Evolutionary conservation across 2,113 vertebrate genomes (phyloP).

Genomic region (Tonatia bakeri): DNA sequence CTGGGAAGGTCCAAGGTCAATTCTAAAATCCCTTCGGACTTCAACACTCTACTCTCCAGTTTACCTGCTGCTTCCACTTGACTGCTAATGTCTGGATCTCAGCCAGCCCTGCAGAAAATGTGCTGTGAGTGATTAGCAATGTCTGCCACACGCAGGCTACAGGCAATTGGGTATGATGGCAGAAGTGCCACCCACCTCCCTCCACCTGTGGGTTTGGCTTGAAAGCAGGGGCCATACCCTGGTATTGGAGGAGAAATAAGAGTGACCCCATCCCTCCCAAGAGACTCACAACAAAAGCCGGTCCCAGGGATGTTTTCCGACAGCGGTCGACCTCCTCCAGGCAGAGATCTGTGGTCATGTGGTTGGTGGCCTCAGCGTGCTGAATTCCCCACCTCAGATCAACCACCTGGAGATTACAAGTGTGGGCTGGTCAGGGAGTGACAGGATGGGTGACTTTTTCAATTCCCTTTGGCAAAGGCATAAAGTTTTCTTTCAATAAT

Average conservation of each 20-base stretch:
- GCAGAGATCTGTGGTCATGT: constrained; percentile 80
- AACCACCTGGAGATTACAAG: constrained; percentile 77
- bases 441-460: not conserved
- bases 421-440: not conserved
- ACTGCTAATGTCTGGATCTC: not conserved
- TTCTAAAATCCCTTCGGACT: not conserved
- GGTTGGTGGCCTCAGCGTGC: constrained; percentile 67
- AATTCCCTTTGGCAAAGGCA: not conserved
- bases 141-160: not conserved
- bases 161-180: rapidly evolving
- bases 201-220: not conserved
- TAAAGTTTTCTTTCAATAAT: not conserved
- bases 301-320: constrained; percentile 79
- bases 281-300: constrained; percentile 83
- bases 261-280: not conserved
- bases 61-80: not conserved
- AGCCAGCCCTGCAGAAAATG: not conserved
- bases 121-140: not conserved
- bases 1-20: not conserved
- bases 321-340: constrained; percentile 84
- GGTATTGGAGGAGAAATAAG: not conserved
- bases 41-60: not conserved
- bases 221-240: not conserved
- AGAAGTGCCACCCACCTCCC: not conserved
- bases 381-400: constrained; percentile 86